These are phyloP conservation scores for Fistularia commersonii DNA, from an alignment of 2,797 vertebrate genomes.

Conservation along the genomic window DNA sequence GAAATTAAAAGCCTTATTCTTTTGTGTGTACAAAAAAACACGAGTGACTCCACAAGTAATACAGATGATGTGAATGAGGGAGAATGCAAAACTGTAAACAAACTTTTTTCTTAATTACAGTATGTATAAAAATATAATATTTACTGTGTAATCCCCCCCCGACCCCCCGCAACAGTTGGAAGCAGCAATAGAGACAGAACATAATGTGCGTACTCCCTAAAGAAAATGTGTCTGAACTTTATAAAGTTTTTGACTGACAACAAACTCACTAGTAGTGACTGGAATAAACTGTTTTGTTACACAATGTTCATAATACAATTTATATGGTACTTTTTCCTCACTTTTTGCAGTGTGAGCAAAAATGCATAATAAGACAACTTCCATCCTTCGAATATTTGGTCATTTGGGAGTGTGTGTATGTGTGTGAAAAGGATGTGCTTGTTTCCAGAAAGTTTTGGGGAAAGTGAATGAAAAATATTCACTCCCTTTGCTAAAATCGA, in stretches of 20 bases:
- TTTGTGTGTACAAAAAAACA: slow-evolving; percentile 7
- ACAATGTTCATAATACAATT: slow-evolving; percentile 24
- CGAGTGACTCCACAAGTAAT: slow-evolving; percentile 35
- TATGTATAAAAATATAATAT: slow-evolving; percentile 75
- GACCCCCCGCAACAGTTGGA: slow-evolving; percentile 25
- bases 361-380: slow-evolving; percentile 58
- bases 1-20: slow-evolving; percentile 16
- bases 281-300: slow-evolving; percentile 21
- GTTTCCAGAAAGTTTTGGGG: slow-evolving; percentile 11
- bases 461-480: background rate
- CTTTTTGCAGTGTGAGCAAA: slow-evolving; percentile 55
- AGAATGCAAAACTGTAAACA: slow-evolving; percentile 50
- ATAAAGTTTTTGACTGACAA: slow-evolving; percentile 13
- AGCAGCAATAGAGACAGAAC: slow-evolving; percentile 40
- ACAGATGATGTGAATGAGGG: slow-evolving; percentile 20
- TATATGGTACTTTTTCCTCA: background rate
- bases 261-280: slow-evolving; percentile 26
- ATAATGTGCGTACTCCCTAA: slow-evolving; percentile 1
- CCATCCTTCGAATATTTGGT: slow-evolving; percentile 51
- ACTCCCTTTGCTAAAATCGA: slow-evolving; percentile 6
- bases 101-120: slow-evolving; percentile 40
- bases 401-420: slow-evolving; percentile 26
- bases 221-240: slow-evolving; percentile 4
- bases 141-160: slow-evolving; percentile 30
- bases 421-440: slow-evolving; percentile 32